These are phyloP conservation scores for Ochropleura leucogaster DNA, from an alignment of 2,888 invertebrate species.

Conservation along the genomic window DNA sequence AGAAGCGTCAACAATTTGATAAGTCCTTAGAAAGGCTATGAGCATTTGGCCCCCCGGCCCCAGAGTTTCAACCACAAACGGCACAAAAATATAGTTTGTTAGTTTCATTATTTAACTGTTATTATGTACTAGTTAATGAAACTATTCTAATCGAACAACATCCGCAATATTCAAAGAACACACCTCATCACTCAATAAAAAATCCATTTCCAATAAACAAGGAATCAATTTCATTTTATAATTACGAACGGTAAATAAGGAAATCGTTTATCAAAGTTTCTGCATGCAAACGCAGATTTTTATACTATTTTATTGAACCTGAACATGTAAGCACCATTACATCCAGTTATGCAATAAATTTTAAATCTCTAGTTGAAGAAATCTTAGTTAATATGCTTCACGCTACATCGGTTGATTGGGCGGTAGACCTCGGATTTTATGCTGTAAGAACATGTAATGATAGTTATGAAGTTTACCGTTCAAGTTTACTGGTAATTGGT, in stretches of 20 bases:
- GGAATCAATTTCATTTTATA: conserved; percentile 51
- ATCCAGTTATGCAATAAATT: conserved; percentile 64
- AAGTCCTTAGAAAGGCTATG: too few species aligned
- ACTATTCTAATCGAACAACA: conserved; percentile 5
- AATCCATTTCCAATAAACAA: conserved; percentile 29
- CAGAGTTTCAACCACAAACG: too few species aligned
- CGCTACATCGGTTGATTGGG: conserved; percentile 56
- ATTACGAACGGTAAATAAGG: conserved; percentile 58
- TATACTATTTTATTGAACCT: conserved; percentile 49
- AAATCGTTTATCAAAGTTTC: conserved; percentile 49
- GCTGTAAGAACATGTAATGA: conserved; percentile 45
- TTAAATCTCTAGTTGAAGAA: conserved; percentile 54
- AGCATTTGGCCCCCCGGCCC: too few species aligned
- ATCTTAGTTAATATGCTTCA: conserved; percentile 60
- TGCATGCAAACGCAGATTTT: conserved; percentile 46
- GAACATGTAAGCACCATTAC: conserved; percentile 61
- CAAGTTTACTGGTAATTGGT: conserved; percentile 18
- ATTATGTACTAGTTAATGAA: background rate
- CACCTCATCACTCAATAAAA: background rate
- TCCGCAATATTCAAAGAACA: conserved; percentile 16
- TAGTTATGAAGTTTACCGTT: conserved; percentile 29
- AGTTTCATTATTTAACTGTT: too few species aligned
- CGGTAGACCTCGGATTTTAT: conserved; percentile 27
- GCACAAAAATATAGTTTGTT: too few species aligned
- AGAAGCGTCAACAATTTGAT: too few species aligned